Conservation (phyloP, 2,797 vertebrate genomes). For the Diceros bicornis region DNA sequence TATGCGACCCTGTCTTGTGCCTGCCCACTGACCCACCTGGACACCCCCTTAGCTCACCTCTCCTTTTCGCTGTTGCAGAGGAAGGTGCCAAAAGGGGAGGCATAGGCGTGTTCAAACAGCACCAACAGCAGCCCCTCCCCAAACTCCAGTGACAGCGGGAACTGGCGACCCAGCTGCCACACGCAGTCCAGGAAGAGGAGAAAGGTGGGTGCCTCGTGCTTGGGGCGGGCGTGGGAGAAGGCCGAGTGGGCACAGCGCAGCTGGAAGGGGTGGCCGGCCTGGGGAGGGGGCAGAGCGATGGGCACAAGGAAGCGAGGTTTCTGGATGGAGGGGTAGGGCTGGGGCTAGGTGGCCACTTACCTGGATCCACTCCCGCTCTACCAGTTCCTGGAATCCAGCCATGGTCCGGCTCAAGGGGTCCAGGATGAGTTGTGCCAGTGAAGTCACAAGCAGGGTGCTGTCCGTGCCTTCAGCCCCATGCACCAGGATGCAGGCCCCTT, state of each 20-base stretch:
- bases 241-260: conserved; percentile 92
- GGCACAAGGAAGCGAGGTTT: conserved; percentile 7
- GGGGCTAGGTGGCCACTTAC: conserved; percentile 82
- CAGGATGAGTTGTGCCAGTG: conserved; percentile 94
- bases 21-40: not conserved
- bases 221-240: conserved; percentile 91
- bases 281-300: conserved; percentile 44
- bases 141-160: conserved; percentile 94
- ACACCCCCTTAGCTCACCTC: conserved; percentile 87
- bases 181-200: conserved; percentile 95
- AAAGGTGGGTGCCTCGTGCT: conserved; percentile 93
- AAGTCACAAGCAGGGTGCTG: conserved; percentile 93
- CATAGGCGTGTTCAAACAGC: conserved; percentile 92
- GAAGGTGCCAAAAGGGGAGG: conserved; percentile 94
- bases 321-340: not conserved
- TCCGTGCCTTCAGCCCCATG: conserved; percentile 94
- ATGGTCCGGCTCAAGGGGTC: conserved; percentile 92
- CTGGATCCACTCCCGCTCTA: conserved; percentile 95
- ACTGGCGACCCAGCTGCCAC: conserved; percentile 95
- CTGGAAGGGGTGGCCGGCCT: conserved; percentile 95
- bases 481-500: conserved; percentile 92
- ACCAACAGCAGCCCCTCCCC: conserved; percentile 92
- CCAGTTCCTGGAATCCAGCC: conserved; percentile 93
- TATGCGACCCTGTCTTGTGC: not conserved
- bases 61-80: conserved; percentile 94